A percentile compares a stretch with the other conserved stretches of the same genome.
Evolutionary conservation across 1,140 invertebrate genomes (phyloP).

Genomic region (Zaprionus vittiger): DNA sequence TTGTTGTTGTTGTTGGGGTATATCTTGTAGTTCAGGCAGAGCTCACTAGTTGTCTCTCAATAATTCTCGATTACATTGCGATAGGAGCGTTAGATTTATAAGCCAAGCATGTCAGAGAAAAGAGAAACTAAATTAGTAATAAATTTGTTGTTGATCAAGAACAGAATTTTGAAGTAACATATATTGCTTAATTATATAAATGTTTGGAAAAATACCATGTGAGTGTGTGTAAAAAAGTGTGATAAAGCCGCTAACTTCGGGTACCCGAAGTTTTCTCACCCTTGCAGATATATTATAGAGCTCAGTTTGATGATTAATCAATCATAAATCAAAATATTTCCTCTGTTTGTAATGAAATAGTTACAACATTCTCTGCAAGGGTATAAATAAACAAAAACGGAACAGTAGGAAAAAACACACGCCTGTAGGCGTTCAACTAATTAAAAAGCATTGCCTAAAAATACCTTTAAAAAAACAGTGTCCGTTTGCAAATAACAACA

Average conservation of each 20-base stretch:
- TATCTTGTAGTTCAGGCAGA: background rate
- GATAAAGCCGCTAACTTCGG: slow-evolving; percentile 11
- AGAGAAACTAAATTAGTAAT: slow-evolving; percentile 84
- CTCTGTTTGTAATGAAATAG: background rate
- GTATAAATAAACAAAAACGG: slow-evolving; percentile 2
- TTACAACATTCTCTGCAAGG: slow-evolving; percentile 10
- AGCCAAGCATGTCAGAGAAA: slow-evolving; percentile 84
- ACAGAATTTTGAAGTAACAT: slow-evolving; percentile 26
- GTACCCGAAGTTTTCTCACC: slow-evolving; percentile 7
- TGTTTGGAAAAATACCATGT: background rate
- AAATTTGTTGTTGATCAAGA: slow-evolving; percentile 64
- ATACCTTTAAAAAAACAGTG: slow-evolving; percentile 14
- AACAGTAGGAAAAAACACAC: background rate
- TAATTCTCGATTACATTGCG: slow-evolving; percentile 68
- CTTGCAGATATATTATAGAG: background rate
- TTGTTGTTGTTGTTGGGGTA: slow-evolving; percentile 11
- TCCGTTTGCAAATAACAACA: slow-evolving; percentile 20
- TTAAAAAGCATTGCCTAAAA: slow-evolving; percentile 51
- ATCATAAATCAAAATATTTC: background rate
- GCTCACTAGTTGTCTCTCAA: slow-evolving; percentile 43
- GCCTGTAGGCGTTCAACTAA: slow-evolving; percentile 19
- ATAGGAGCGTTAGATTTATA: slow-evolving; percentile 75
- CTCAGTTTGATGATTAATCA: background rate
- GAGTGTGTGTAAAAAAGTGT: background rate
- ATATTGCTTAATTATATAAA: background rate